These are phyloP conservation scores for Neocrepidodera transversa DNA, from an alignment of 2,888 invertebrate species.

Conservation along the genomic window DNA sequence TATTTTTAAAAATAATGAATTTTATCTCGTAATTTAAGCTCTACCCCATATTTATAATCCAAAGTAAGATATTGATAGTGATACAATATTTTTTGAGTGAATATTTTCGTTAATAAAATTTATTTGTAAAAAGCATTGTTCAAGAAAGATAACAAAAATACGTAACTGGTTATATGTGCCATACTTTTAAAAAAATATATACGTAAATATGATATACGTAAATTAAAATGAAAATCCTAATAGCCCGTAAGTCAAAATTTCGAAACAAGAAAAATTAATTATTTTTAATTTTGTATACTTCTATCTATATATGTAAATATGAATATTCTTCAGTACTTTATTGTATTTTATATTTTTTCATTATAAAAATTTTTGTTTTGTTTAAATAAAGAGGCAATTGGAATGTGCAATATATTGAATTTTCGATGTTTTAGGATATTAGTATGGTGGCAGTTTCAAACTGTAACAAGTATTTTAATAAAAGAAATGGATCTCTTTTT, in stretches of 20 bases:
- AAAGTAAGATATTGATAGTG: conserved; percentile 53
- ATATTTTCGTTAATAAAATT: conserved; percentile 43
- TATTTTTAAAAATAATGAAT: no score
- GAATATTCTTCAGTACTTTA: conserved; percentile 28
- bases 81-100: conserved; percentile 51
- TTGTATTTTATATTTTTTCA: conserved; percentile 23
- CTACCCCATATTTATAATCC: conserved; percentile 53
- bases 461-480: conserved; percentile 35
- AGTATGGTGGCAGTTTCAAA: conserved; percentile 34
- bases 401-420: conserved; percentile 41
- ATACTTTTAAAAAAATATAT: conserved; percentile 46
- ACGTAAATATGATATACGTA: conserved; percentile 53
- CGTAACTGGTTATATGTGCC: conserved; percentile 52
- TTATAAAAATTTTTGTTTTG: conserved; percentile 27
- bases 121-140: conserved; percentile 39
- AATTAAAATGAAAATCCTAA: conserved; percentile 49
- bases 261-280: conserved; percentile 29
- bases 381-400: conserved; percentile 37
- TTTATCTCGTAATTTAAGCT: conserved; percentile 43
- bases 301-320: conserved; percentile 35
- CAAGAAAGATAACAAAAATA: conserved; percentile 40
- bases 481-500: conserved; percentile 46
- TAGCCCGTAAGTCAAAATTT: conserved; percentile 49
- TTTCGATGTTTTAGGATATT: conserved; percentile 28
- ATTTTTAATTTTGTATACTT: conserved; percentile 31